Percentiles rank a stretch among this genome's conserved stretches.
phyloP scores from a whole-genome alignment of 37 sponge, comb jelly and placozoan species.

The Diacarnus erythraeanus region DNA sequence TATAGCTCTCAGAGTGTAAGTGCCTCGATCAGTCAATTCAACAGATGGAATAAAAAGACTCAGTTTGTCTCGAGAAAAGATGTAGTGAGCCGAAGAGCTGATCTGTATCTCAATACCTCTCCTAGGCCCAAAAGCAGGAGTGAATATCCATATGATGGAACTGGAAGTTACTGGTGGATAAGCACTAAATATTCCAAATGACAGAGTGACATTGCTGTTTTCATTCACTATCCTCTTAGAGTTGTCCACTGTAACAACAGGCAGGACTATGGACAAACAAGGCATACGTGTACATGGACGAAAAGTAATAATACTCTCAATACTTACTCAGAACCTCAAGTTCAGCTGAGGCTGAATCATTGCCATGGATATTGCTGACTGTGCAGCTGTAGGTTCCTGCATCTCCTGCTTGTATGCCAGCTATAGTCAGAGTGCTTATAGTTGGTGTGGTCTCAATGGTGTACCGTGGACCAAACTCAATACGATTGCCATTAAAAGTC shows the following conservation, averaged over 20 bases:
- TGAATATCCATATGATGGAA: background rate
- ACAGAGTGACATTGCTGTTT: background rate
- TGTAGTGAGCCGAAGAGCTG: background rate
- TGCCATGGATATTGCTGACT: constrained; percentile 9
- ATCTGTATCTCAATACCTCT: background rate
- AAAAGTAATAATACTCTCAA: background rate
- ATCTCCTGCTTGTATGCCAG: background rate
- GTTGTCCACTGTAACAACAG: background rate
- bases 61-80: background rate
- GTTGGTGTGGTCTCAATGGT: background rate
- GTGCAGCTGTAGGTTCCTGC: constrained; percentile 17
- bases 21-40: background rate
- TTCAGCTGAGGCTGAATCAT: constrained; percentile 5
- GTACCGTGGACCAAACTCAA: background rate
- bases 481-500: background rate
- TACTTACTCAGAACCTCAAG: constrained; percentile 9
- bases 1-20: background rate
- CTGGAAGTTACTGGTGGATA: background rate
- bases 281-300: background rate
- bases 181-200: background rate
- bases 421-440: background rate
- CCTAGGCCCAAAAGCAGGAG: too few species aligned
- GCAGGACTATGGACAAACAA: background rate
- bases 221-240: background rate
- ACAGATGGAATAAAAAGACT: background rate